Evolutionary conservation across 1,140 invertebrate genomes (phyloP).

Genomic region (Carposina sasakii): DNA sequence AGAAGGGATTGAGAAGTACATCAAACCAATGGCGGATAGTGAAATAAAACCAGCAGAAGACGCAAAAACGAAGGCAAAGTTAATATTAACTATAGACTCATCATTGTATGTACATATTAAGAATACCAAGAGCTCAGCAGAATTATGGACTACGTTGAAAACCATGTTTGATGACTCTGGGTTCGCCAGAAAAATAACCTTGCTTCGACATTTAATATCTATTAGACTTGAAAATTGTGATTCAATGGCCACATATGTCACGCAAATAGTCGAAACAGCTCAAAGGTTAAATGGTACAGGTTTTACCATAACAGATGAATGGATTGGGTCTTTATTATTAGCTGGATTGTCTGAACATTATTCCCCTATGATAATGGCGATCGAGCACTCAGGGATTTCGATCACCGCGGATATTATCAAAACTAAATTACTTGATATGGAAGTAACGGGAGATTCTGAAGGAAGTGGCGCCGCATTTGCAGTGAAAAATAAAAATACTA

Average conservation of each 20-base stretch:
- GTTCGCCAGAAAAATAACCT: conserved; percentile 30
- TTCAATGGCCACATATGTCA: conserved; percentile 26
- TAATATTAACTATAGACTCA: conserved; percentile 2
- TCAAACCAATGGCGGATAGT: neutral
- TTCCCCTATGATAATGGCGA: conserved; percentile 51
- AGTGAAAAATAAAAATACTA: neutral
- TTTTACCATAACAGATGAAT: conserved; percentile 35
- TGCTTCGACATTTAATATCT: conserved; percentile 30
- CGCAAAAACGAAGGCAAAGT: conserved; percentile 1
- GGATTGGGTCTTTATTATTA: conserved; percentile 40
- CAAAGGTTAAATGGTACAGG: conserved; percentile 29
- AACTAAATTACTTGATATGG: conserved; percentile 32
- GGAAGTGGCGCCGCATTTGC: neutral
- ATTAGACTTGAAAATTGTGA: conserved; percentile 29
- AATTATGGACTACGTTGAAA: conserved; percentile 37
- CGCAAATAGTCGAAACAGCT: conserved; percentile 22
- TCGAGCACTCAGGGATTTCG: conserved; percentile 32
- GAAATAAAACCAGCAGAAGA: neutral
- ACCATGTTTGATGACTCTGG: conserved; percentile 28
- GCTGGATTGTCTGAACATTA: conserved; percentile 42
- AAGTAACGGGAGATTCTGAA: neutral
- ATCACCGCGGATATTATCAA: conserved; percentile 32
- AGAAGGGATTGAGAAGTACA: conserved; percentile 4
- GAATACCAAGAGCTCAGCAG: conserved; percentile 17
- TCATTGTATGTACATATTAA: conserved; percentile 30